Evolutionary conservation across 2,888 invertebrate genomes (phyloP).

Genomic region (Nineta flava): DNA sequence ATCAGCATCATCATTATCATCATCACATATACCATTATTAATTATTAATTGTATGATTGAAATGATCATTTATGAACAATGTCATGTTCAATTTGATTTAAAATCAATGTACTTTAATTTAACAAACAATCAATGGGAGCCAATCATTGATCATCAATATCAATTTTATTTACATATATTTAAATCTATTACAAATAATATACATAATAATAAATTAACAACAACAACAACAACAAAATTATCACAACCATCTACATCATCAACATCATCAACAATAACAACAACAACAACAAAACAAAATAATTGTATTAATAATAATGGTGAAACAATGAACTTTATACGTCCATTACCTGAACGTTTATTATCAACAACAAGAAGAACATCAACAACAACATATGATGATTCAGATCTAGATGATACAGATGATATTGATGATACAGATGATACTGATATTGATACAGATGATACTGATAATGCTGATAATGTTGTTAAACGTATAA

Average conservation of each 20-base stretch:
- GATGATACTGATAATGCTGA: slow-evolving; percentile 62
- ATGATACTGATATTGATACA: slow-evolving; percentile 36
- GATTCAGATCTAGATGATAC: slow-evolving; percentile 59
- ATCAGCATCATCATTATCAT: background rate
- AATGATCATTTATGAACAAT: slow-evolving; percentile 14
- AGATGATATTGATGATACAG: slow-evolving; percentile 60
- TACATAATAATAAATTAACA: slow-evolving; percentile 17
- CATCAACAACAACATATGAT: slow-evolving; percentile 29
- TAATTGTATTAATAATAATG: slow-evolving; percentile 10
- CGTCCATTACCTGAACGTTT: slow-evolving; percentile 21
- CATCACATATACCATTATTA: slow-evolving; percentile 1
- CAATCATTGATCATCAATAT: slow-evolving; percentile 63
- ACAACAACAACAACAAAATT: slow-evolving; percentile 17
- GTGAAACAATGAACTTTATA: slow-evolving; percentile 28
- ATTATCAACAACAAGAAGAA: slow-evolving; percentile 17
- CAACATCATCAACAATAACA: background rate
- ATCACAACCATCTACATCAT: background rate
- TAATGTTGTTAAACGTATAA: slow-evolving; percentile 49
- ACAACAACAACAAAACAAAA: slow-evolving; percentile 21
- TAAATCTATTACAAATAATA: slow-evolving; percentile 29
- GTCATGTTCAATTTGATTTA: slow-evolving; percentile 26
- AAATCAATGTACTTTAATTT: slow-evolving; percentile 50
- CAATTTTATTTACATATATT: slow-evolving; percentile 49
- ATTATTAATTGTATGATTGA: no score
- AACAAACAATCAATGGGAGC: slow-evolving; percentile 62